Evolutionary conservation across 2,888 invertebrate genomes (phyloP).

Genomic region (Drosophila prostipennis): DNA sequence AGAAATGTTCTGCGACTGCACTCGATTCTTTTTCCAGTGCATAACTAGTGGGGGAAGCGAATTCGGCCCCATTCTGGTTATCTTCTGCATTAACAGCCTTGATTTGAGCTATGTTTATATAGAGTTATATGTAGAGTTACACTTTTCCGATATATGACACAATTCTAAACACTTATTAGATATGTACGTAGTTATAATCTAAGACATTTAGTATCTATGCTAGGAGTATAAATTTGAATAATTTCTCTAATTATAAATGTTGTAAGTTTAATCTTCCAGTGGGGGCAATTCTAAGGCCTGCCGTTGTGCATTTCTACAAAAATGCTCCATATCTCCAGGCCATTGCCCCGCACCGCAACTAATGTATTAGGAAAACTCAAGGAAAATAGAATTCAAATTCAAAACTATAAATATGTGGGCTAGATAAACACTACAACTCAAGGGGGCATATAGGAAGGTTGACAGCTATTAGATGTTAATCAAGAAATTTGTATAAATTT

Average conservation of each 20-base stretch:
- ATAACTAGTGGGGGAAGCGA: conserved; percentile 14
- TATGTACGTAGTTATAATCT: conserved; percentile 63
- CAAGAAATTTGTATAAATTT: conserved; percentile 32
- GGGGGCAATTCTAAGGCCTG: conserved; percentile 48
- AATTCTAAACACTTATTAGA: conserved; percentile 37
- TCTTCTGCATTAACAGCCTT: conserved; percentile 57
- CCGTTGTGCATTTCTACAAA: conserved; percentile 56
- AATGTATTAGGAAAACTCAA: conserved; percentile 31
- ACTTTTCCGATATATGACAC: conserved; percentile 43
- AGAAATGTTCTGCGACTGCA: conserved; percentile 29
- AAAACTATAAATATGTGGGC: conserved; percentile 36
- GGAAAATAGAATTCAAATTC: conserved; percentile 30
- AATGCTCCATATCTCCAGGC: conserved; percentile 46
- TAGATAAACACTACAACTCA: conserved; percentile 38
- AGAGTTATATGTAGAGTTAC: conserved; percentile 42
- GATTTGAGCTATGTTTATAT: conserved; percentile 47
- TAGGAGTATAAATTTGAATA: conserved; percentile 54
- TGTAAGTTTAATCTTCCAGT: conserved; percentile 18
- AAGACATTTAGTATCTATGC: conserved; percentile 69
- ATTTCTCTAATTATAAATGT: conserved; percentile 21
- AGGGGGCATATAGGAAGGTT: conserved; percentile 31
- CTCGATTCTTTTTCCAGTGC: conserved; percentile 13
- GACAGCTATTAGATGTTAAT: conserved; percentile 38
- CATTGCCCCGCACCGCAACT: conserved; percentile 41
- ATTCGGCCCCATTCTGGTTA: conserved; percentile 8